Base-by-base conservation (phyloP, 2,113 vertebrate species). In the Osmerus eperlanus region DNA sequence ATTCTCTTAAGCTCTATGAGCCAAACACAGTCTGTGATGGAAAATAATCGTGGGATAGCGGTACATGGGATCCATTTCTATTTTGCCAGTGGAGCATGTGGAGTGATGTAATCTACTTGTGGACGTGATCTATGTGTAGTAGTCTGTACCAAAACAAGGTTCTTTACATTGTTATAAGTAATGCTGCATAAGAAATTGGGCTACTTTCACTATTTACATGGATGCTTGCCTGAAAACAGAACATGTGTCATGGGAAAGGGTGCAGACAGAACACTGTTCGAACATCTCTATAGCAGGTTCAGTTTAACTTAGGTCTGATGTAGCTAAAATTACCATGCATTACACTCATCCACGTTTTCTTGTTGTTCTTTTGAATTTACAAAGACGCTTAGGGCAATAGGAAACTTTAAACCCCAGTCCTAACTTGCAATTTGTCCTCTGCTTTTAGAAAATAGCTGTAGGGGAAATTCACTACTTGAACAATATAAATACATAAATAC, bases 401-500 rank as follows among this genome's bases (percentile, higher is more conserved):
- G 61, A 80, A 81, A 75, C 58, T 81, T 81, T 75, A 76, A 77
- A 78, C 65, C 11, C 15, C 51, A 1, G 8, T 18, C 25, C 15
- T 84, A 77, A 76, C 70, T 71, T 78, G 78, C 21, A 36, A 80
- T 77, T 78, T 62, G 62, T 71, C 55, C 70, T 74, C 68, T 36
- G 51, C 74, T 47, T 8, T 11, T 21, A 65, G 71, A 2, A 36
- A 32, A 32, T 36, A 64, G 77, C 83, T 5, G 11, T 9, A 47
- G 76, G 79, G 76, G 59, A 23, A 16, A 63, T 72, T 79, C 83
- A 68, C 77, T 79, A 64, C 62, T 29, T 74, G n/a, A 56, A 56
- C 29, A 76, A 70, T 55, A 52, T 25, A 55, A 28, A 67, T 23
- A 21, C 8, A 74, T 84, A 73, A 67, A 78, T 67, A 78, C 19